phyloP scores from a whole-genome alignment of 2,113 vertebrate genomes.

The Scopus umbretta region DNA sequence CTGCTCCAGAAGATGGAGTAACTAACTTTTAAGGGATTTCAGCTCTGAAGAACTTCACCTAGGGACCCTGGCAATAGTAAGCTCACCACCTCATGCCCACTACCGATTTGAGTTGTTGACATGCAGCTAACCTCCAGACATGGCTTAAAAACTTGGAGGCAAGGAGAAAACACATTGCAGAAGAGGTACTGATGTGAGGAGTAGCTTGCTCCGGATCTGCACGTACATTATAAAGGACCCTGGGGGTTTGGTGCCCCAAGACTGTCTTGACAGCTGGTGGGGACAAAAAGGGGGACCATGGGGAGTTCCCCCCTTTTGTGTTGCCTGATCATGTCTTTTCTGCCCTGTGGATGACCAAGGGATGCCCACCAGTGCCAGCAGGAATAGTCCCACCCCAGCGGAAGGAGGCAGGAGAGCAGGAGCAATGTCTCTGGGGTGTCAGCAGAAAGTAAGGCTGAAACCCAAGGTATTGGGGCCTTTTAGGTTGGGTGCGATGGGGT shows the following conservation, averaged over 20 bases:
- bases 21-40: background rate
- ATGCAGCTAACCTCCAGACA: background rate
- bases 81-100: background rate
- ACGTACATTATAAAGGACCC: background rate
- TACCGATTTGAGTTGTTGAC: background rate
- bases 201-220: background rate
- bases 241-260: background rate
- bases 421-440: background rate
- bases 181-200: background rate
- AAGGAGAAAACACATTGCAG: background rate
- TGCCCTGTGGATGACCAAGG: background rate
- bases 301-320: background rate
- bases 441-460: background rate
- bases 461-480: background rate
- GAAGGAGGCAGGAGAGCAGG: background rate
- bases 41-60: background rate
- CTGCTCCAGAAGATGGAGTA: background rate
- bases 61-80: background rate
- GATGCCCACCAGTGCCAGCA: background rate
- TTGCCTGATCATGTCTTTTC: background rate
- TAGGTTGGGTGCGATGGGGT: background rate
- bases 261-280: background rate
- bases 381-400: accelerated
- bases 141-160: background rate
- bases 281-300: background rate